phyloP scores from a whole-genome alignment of 2,888 invertebrate species.

The Dasysyrphus tricinctus region DNA sequence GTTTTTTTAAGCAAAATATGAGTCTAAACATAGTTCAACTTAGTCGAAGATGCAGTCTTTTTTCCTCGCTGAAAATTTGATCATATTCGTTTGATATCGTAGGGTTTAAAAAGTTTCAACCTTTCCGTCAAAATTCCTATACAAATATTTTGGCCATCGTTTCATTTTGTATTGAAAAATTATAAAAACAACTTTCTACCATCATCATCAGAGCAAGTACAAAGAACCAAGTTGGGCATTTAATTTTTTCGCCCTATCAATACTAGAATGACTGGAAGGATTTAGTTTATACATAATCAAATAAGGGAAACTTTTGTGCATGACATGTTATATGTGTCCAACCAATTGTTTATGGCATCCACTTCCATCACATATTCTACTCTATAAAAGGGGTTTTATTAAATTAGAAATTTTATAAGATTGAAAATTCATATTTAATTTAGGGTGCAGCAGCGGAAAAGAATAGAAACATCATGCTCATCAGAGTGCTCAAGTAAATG shows the following conservation, averaged over 20 bases:
- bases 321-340: conserved; percentile 68
- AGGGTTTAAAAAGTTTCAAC: no score
- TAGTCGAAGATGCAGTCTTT: background rate
- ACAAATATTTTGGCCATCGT: no score
- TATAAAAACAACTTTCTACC: no score
- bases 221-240: background rate
- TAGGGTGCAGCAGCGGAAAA: conserved; percentile 33
- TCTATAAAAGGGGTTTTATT: conserved; percentile 56
- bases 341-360: conserved; percentile 63
- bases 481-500: conserved; percentile 13
- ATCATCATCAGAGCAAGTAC: background rate
- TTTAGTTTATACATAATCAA: conserved; percentile 17
- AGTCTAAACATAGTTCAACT: no score
- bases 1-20: no score
- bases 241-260: background rate
- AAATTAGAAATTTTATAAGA: conserved; percentile 62
- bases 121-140: no score
- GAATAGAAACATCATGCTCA: conserved; percentile 22
- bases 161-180: no score
- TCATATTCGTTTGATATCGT: no score
- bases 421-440: conserved; percentile 65
- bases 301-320: conserved; percentile 47
- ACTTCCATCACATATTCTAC: conserved; percentile 12
- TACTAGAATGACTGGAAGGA: conserved; percentile 25
- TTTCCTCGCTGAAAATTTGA: no score